Percentiles rank a stretch among this genome's conserved stretches.
phyloP scores from a whole-genome alignment of 2,888 invertebrate species.

The Lochmaea capreae region DNA sequence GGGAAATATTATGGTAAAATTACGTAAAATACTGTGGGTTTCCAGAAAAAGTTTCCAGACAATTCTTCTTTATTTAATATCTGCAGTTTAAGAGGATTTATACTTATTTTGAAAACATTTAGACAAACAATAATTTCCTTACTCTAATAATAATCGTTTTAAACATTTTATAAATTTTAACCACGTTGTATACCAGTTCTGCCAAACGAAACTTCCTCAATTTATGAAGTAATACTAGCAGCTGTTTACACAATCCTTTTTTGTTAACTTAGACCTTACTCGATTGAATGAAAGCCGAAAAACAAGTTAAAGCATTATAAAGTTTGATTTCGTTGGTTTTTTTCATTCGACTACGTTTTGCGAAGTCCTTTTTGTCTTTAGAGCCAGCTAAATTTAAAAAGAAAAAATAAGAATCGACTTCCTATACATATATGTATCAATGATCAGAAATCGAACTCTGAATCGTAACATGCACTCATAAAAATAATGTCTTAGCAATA shows the following conservation, averaged over 20 bases:
- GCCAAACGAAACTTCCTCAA: not conserved
- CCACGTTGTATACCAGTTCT: not conserved
- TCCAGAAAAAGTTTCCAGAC: too few relatives aligned
- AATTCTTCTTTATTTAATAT: too few relatives aligned
- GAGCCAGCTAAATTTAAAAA: slow-evolving; percentile 17
- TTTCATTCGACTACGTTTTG: slow-evolving; percentile 20
- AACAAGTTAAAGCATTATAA: slow-evolving; percentile 25
- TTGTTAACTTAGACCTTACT: slow-evolving; percentile 17
- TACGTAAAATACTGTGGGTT: too few relatives aligned
- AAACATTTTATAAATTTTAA: not conserved
- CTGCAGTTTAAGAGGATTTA: too few relatives aligned
- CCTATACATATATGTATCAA: slow-evolving; percentile 25
- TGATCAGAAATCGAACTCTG: slow-evolving; percentile 11
- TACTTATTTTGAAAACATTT: too few relatives aligned
- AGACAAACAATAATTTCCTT: too few relatives aligned
- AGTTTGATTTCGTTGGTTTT: slow-evolving; percentile 23
- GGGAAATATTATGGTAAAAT: too few relatives aligned
- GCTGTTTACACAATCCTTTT: slow-evolving; percentile 15
- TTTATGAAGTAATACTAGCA: slow-evolving; percentile 16
- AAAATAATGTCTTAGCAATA: slow-evolving; percentile 6
- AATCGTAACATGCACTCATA: slow-evolving; percentile 11
- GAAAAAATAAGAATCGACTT: slow-evolving; percentile 22
- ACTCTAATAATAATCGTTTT: too few relatives aligned
- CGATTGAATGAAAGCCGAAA: slow-evolving; percentile 28
- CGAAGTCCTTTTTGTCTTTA: slow-evolving; percentile 19